phyloP scores from a whole-genome alignment of 2,888 invertebrate species.

The Chydorus sphaericus region DNA sequence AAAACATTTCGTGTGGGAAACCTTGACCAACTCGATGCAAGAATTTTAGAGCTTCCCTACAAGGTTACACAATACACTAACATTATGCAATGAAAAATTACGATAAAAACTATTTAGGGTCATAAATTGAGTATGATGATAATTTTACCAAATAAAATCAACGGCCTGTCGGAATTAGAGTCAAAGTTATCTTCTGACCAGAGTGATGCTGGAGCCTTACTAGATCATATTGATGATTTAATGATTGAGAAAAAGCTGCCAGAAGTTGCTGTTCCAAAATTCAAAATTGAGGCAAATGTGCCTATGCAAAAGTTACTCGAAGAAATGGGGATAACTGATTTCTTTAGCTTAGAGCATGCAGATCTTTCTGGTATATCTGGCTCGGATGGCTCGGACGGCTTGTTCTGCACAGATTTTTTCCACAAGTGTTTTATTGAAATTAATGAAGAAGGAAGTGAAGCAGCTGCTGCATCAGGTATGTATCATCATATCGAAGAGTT shows the following conservation, averaged over 20 bases:
- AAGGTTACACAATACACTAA: slow-evolving; percentile 26
- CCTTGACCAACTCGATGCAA: slow-evolving; percentile 42
- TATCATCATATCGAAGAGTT: too few relatives aligned
- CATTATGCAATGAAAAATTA: neutral
- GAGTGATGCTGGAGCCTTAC: slow-evolving; percentile 32
- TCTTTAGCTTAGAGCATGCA: slow-evolving; percentile 42
- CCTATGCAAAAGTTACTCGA: slow-evolving; percentile 37
- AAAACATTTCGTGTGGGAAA: slow-evolving; percentile 47
- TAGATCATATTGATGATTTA: slow-evolving; percentile 34
- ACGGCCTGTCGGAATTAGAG: slow-evolving; percentile 48
- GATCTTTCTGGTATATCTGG: slow-evolving; percentile 48
- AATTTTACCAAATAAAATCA: slow-evolving; percentile 49
- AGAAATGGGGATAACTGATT: slow-evolving; percentile 52
- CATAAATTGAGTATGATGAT: slow-evolving; percentile 56
- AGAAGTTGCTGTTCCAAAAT: slow-evolving; percentile 59
- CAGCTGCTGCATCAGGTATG: slow-evolving; percentile 69
- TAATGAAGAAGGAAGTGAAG: slow-evolving; percentile 75
- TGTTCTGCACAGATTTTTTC: slow-evolving; percentile 52
- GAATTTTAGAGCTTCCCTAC: slow-evolving; percentile 56
- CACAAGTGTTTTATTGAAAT: slow-evolving; percentile 78
- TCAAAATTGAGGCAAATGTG: slow-evolving; percentile 60
- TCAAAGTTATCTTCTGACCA: slow-evolving; percentile 43
- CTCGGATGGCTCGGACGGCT: slow-evolving; percentile 39
- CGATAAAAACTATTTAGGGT: slow-evolving; percentile 31
- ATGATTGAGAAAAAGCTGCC: slow-evolving; percentile 41